Evolutionary conservation across 2,113 vertebrate species (phyloP), one percentile per base, ranked within the genome.

Genomic region (Cyprinodon brontotheroides): DNA sequence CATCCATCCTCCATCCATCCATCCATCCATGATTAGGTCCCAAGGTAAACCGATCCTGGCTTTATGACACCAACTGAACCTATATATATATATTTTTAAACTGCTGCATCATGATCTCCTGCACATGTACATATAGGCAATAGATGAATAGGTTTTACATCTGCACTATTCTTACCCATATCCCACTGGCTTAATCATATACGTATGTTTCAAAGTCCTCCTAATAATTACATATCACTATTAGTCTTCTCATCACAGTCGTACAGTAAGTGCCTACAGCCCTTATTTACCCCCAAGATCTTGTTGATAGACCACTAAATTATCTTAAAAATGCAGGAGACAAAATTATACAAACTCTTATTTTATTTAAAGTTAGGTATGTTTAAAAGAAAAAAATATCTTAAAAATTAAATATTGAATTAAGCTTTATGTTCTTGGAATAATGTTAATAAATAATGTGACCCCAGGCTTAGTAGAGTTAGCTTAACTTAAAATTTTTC

Each of bases 211-310:
- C 40, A 75, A n/a, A 71, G 43, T 65, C 69, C 65, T 73, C 67
- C 77, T 83, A 38, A 75, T 86, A 85, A 88, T 86, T 83, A 89
- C 40, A 79, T 20, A 72, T 68, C 77, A 59, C 63, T 67, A n/a
- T 22, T 87, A 81, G 86, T 90, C 73, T 85, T 86, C 87, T 89
- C 79, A 80, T 87, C 83, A 83, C 65, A 29, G 29, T 29, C 29
- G 1, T 29, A 29, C 29, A 29, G 29, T 29, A 29, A 29, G 29
- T 29, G 29, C 29, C 29, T 29, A 29, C 29, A 4, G 57, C 68
- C 78, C 75, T 12, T 39, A 59, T 86, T 90, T 87, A 91, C 43
- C 67, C 73, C 48, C n/a, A 57, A 91, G 69, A 85, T 65, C 82
- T 73, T 45, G 43, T 88, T 85, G 74, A 76, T 74, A 65, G 88